Evolutionary conservation across 1,140 invertebrate genomes (phyloP), one percentile per base, ranked within the genome.

Genomic region (Atopsyche davidsoni): DNA sequence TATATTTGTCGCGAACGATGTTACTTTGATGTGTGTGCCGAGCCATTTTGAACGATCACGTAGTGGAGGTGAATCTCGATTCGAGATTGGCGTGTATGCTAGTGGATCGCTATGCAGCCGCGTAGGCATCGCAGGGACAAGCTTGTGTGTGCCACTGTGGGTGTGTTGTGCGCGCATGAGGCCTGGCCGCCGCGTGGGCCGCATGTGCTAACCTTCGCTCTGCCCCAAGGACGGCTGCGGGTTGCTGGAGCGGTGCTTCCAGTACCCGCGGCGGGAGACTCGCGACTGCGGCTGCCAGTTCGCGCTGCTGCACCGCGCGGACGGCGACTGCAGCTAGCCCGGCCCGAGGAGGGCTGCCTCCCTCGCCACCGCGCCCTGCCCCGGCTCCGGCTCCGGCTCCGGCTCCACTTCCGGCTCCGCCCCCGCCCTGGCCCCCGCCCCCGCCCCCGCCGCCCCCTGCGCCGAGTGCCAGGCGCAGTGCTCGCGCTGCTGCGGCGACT

Each of bases 271-370:
- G 58, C 80, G 84, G 65, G 85, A 87, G 63, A 77, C 81, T 43
- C 80, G 86, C 62, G 86, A 89, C 67, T 89, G 86, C 68, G 86
- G 86, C 74, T 89, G 86, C 78, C 86, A 89, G 69, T 89, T 89
- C 70, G 86, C 86, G 62, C 78, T 89, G 64, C 79, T 89, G 62
- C 87, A 89, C 71, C 84, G 86, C 61, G 87, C 80, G 57, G 84
- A 86, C 61, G 79, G 79, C 64, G 81, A 78, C 24, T 68, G 75
- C 68, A 69, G 68, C 59, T 64, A 64, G 63, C 72, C 57, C 67
- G 72, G 77, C 72, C 72, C 64, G 62, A 66, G 60, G 52, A 65
- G 63, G 68, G 68, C 68, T 66, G 68, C 63, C 67, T 47, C 51
- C 28, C 42, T 21, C 59, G 68, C 69, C 69, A 67, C 64, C 66